A percentile compares a stretch with the other conserved stretches of the same genome.
These are phyloP conservation scores for Chymomyza fuscimana DNA, from an alignment of 2,888 invertebrate genomes.

Conservation along the genomic window DNA sequence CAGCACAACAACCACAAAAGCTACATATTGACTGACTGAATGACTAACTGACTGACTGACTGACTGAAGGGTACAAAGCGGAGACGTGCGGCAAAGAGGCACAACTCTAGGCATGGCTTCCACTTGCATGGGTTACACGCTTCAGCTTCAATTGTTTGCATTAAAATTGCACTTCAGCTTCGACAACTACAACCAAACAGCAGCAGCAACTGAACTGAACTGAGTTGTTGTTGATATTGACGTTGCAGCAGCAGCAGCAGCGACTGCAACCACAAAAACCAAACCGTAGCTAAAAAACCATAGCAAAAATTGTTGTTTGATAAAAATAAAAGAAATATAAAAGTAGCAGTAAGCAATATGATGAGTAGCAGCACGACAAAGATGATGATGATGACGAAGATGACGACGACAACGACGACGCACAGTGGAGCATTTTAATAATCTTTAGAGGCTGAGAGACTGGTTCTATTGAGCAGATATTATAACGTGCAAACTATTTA, in stretches of 20 bases:
- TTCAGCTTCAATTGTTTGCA: slow-evolving; percentile 71
- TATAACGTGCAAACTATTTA: no score
- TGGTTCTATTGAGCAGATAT: not conserved
- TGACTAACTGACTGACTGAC: slow-evolving; percentile 11
- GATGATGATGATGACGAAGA: not conserved
- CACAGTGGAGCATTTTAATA: no score
- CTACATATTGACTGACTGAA: slow-evolving; percentile 32
- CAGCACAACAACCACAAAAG: slow-evolving; percentile 53
- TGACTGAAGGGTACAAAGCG: not conserved
- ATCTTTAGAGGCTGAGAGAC: not conserved
- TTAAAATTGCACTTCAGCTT: slow-evolving; percentile 70
- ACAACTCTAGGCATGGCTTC: slow-evolving; percentile 14
- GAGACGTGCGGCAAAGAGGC: not conserved
- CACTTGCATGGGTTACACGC: slow-evolving; percentile 60
- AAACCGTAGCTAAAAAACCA: slow-evolving; percentile 62
- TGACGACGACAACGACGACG: not conserved
- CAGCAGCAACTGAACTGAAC: slow-evolving; percentile 25
- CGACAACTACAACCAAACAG: slow-evolving; percentile 60
- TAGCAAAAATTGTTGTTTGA: slow-evolving; percentile 56
- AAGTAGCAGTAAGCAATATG: slow-evolving; percentile 39
- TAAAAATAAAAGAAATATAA: slow-evolving; percentile 46
- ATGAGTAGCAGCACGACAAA: slow-evolving; percentile 28
- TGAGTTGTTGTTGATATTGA: slow-evolving; percentile 19
- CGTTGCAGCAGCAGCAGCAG: slow-evolving; percentile 20
- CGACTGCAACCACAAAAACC: slow-evolving; percentile 32